phyloP scores from a whole-genome alignment of 2,888 invertebrate genomes.

The Isotomurus palustris region DNA sequence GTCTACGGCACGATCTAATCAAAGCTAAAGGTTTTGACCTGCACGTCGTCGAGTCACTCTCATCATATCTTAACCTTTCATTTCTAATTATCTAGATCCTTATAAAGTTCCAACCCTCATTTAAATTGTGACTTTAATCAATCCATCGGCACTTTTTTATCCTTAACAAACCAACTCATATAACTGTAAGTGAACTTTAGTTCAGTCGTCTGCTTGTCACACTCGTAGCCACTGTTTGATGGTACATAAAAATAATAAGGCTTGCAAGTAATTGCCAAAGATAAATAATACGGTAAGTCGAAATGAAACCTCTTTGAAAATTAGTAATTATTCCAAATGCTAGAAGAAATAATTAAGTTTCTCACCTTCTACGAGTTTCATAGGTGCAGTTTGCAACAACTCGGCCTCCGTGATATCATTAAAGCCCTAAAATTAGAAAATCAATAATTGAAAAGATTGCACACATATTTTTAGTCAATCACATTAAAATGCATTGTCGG shows the following conservation, averaged over 20 bases:
- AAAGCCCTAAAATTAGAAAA: constrained; percentile 29
- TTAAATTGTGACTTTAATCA: not conserved
- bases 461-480: constrained; percentile 4
- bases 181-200: no score
- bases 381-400: constrained; percentile 15
- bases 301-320: no score
- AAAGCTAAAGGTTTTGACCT: constrained; percentile 36
- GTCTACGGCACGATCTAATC: constrained; percentile 1
- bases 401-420: constrained; percentile 38
- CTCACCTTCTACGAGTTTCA: not conserved
- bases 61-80: constrained; percentile 37
- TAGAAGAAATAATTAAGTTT: no score
- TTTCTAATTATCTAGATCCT: constrained; percentile 43
- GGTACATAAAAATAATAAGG: no score
- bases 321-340: no score
- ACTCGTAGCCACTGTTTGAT: no score
- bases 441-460: constrained; percentile 1
- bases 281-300: no score
- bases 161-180: no score
- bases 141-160: constrained; percentile 1
- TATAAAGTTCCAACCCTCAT: not conserved
- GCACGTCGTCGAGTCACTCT: constrained; percentile 29
- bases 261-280: no score
- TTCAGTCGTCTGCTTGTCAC: no score
- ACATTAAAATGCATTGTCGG: not conserved